A percentile compares a stretch with the other conserved stretches of the same genome.
Evolutionary conservation across 2,797 vertebrate genomes (phyloP).

Genomic region (Hoplostethus mediterraneus): DNA sequence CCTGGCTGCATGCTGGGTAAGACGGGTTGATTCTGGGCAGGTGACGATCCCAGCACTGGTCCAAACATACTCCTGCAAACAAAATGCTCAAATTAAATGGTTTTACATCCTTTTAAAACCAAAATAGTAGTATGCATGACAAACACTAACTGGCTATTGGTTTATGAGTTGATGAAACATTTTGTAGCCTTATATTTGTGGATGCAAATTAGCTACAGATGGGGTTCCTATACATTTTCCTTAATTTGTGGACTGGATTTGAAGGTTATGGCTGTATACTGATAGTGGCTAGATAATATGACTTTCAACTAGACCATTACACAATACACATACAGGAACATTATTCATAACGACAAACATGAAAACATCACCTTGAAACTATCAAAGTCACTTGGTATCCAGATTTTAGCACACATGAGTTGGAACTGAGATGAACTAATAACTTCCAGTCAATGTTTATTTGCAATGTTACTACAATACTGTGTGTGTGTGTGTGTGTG

Average conservation of each 20-base stretch:
- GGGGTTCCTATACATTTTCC: too few relatives aligned
- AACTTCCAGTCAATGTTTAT: not conserved
- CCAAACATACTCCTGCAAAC: slow-evolving; percentile 90
- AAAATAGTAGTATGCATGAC: not conserved
- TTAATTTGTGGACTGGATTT: not conserved
- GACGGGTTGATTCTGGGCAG: slow-evolving; percentile 88
- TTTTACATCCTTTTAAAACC: not conserved
- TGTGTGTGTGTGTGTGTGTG: not conserved
- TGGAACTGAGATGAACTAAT: not conserved
- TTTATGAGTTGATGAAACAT: too few relatives aligned
- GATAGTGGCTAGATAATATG: not conserved
- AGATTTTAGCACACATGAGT: not conserved
- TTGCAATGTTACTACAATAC: not conserved
- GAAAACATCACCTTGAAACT: not conserved
- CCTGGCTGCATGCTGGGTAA: slow-evolving; percentile 91
- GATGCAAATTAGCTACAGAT: too few relatives aligned
- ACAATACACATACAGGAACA: not conserved
- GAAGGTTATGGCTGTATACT: not conserved
- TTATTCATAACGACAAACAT: not conserved
- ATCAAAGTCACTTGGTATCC: not conserved
- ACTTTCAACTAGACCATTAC: not conserved
- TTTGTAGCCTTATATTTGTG: too few relatives aligned
- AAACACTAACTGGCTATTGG: not conserved
- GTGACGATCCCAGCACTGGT: slow-evolving; percentile 89
- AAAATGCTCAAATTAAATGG: slow-evolving; percentile 13